Conservation (phyloP, 2,888 invertebrate species). For the Congeria kusceri region DNA sequence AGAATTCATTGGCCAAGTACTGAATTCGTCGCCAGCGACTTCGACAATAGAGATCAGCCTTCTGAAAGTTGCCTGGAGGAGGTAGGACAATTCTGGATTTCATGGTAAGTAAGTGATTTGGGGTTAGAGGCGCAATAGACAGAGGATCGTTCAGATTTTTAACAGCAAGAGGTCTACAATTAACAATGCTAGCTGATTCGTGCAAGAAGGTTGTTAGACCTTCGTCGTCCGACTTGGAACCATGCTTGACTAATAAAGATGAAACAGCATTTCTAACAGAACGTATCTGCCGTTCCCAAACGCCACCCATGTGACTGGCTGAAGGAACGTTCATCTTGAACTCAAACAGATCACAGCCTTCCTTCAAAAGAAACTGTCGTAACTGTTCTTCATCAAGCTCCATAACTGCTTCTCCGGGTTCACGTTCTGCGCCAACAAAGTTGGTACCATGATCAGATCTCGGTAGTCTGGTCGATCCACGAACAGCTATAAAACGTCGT, state of each 20-base stretch:
- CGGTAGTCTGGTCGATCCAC: conserved; percentile 53
- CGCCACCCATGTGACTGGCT: conserved; percentile 71
- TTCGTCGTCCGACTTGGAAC: conserved; percentile 51
- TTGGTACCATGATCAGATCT: conserved; percentile 60
- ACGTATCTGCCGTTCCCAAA: conserved; percentile 72
- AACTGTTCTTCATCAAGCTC: conserved; percentile 40
- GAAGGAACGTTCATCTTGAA: conserved; percentile 61
- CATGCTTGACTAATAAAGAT: conserved; percentile 35
- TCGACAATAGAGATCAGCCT: conserved; percentile 49
- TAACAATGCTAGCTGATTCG: conserved; percentile 57
- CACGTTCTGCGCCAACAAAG: conserved; percentile 57
- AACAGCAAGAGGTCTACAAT: conserved; percentile 58
- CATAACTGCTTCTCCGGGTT: conserved; percentile 35
- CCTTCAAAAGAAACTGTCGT: conserved; percentile 19
- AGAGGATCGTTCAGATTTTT: conserved; percentile 47
- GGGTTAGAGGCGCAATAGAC: conserved; percentile 56
- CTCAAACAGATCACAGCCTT: conserved; percentile 32
- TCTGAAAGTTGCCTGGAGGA: conserved; percentile 60
- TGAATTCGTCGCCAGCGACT: conserved; percentile 63
- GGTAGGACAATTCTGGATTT: conserved; percentile 50
- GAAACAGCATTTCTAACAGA: conserved; percentile 59
- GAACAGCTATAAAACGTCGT: conserved; percentile 55
- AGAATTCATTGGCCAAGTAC: conserved; percentile 63
- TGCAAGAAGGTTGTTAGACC: conserved; percentile 51
- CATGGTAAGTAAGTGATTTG: conserved; percentile 61